Evolutionary conservation across 1,140 invertebrate genomes (phyloP).

Genomic region (Tetramorium simillimum): DNA sequence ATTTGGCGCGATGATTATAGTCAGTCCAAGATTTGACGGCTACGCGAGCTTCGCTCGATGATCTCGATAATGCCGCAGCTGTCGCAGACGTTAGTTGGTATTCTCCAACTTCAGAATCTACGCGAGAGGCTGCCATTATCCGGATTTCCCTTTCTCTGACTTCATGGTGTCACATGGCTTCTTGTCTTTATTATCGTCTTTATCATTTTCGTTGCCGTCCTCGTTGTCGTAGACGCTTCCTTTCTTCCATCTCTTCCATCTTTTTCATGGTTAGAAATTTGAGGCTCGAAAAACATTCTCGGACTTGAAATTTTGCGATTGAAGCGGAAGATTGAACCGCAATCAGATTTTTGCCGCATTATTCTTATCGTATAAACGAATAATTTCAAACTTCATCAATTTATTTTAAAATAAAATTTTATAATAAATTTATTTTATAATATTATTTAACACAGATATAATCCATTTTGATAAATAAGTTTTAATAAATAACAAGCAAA

Average conservation of each 20-base stretch:
- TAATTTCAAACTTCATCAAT: background rate
- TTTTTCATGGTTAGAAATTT: constrained; percentile 15
- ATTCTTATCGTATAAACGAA: background rate
- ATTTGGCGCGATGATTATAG: constrained; percentile 26
- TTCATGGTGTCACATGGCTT: constrained; percentile 40
- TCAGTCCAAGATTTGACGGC: constrained; percentile 30
- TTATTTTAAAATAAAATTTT: background rate
- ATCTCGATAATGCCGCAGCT: constrained; percentile 27
- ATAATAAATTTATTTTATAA: background rate
- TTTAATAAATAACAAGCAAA: constrained; percentile 2
- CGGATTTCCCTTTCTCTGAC: constrained; percentile 38
- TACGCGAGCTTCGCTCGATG: background rate
- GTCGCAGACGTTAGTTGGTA: constrained; percentile 15
- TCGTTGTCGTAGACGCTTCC: constrained; percentile 51
- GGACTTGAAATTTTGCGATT: background rate
- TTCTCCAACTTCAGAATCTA: constrained; percentile 49
- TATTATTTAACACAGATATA: background rate
- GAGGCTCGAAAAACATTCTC: background rate
- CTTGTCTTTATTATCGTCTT: constrained; percentile 50
- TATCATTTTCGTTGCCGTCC: constrained; percentile 52
- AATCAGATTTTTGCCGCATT: background rate
- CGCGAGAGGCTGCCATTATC: constrained; percentile 61
- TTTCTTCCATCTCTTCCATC: constrained; percentile 67
- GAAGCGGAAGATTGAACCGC: background rate
- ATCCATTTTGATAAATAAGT: background rate